phyloP scores from a whole-genome alignment of 2,113 vertebrate species.

The Muscicapa adusta region DNA sequence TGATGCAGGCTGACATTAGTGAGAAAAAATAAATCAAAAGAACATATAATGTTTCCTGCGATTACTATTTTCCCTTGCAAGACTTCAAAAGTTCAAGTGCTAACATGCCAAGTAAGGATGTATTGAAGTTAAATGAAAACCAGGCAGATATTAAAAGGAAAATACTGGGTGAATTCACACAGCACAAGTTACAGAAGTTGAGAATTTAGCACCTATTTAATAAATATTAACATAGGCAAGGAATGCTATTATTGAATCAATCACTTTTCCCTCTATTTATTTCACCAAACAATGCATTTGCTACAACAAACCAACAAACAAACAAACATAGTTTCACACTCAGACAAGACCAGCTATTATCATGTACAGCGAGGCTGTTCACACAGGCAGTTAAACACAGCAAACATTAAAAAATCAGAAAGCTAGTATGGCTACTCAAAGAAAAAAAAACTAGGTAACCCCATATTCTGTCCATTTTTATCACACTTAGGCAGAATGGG shows the following conservation, averaged over 20 bases:
- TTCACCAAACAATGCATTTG: neutral
- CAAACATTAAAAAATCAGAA: neutral
- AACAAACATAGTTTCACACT: neutral
- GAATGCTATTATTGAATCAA: neutral
- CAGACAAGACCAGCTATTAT: neutral
- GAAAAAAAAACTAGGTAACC: neutral
- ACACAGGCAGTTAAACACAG: neutral
- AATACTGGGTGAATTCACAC: neutral
- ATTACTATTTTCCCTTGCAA: neutral
- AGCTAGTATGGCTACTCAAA: neutral
- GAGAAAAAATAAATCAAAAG: neutral
- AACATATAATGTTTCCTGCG: neutral
- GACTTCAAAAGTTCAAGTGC: neutral
- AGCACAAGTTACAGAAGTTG: neutral
- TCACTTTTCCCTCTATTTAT: neutral
- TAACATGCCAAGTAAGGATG: neutral
- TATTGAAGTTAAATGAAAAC: neutral
- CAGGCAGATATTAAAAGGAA: neutral
- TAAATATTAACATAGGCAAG: neutral
- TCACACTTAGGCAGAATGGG: neutral
- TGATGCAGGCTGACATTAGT: neutral
- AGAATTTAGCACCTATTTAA: neutral
- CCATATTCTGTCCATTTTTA: neutral
- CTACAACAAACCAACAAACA: neutral
- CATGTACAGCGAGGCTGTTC: neutral